Evolutionary conservation across 2,888 invertebrate species (phyloP).

Genomic region (Yponomeuta evonymella): DNA sequence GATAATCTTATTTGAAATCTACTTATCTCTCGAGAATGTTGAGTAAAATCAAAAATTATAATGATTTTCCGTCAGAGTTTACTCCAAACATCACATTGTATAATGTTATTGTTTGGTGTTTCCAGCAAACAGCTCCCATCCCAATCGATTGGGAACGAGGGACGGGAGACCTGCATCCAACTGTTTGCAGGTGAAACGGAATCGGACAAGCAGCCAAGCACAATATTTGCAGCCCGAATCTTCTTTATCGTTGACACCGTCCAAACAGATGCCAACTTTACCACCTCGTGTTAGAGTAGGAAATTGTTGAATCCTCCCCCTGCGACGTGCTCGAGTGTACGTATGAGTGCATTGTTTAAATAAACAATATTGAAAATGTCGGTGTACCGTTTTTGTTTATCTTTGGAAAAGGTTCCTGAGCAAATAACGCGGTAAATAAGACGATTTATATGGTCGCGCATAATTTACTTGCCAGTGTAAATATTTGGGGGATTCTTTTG

Average conservation of each 20-base stretch:
- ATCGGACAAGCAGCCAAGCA: neutral
- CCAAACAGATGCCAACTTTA: neutral
- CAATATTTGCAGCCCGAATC: constrained; percentile 1
- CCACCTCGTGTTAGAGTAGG: neutral
- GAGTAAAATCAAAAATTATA: too few species aligned
- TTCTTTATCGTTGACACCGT: neutral
- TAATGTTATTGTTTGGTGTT: neutral
- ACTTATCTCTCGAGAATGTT: too few species aligned
- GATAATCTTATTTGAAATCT: too few species aligned
- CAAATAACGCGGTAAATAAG: neutral
- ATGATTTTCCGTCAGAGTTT: too few species aligned
- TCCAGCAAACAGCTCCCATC: neutral
- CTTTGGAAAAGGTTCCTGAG: neutral
- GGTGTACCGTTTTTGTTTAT: neutral
- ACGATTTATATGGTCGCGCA: neutral
- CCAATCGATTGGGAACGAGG: neutral
- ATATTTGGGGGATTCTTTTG: neutral
- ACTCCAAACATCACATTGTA: neutral
- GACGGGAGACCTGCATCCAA: neutral
- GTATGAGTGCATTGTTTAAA: neutral
- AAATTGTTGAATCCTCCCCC: neutral
- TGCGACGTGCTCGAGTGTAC: neutral
- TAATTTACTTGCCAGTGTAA: neutral
- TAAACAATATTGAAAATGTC: constrained; percentile 3
- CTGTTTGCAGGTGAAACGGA: constrained; percentile 2